phyloP scores from a whole-genome alignment of 2,888 invertebrate species.

The Trachelus tabidus region DNA sequence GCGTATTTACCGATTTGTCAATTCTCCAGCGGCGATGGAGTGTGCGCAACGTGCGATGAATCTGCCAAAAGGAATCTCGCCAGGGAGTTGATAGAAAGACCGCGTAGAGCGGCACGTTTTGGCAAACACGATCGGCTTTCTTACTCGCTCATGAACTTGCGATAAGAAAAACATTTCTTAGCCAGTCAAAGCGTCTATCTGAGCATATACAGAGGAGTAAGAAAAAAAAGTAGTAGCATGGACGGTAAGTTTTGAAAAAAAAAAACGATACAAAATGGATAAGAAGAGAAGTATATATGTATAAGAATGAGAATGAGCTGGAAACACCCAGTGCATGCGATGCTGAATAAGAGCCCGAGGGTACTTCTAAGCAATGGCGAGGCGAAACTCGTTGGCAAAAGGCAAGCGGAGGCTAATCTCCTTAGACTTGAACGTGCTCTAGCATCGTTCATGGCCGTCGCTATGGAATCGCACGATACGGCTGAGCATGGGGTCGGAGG shows the following conservation, averaged over 20 bases:
- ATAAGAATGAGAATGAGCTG: background rate
- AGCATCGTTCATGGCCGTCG: slow-evolving; percentile 29
- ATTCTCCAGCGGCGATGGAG: background rate
- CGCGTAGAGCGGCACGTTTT: background rate
- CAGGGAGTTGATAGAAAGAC: background rate
- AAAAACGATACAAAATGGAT: background rate
- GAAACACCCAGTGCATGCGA: background rate
- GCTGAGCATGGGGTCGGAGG: slow-evolving; percentile 17
- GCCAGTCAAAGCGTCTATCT: background rate
- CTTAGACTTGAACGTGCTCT: slow-evolving; percentile 29
- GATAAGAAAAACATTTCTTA: background rate
- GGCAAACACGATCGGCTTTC: background rate
- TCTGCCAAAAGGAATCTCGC: background rate
- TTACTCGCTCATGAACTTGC: background rate
- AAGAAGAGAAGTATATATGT: background rate
- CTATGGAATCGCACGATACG: slow-evolving; percentile 21
- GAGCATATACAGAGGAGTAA: background rate
- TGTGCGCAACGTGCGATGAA: background rate
- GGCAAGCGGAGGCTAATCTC: slow-evolving; percentile 18
- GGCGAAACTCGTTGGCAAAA: background rate
- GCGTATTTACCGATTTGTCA: background rate
- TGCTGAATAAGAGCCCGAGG: background rate
- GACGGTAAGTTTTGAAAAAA: background rate
- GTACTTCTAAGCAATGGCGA: background rate
- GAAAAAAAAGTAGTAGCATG: background rate